Conservation (phyloP, 2,888 invertebrate species). For the Tinea trinotella region DNA sequence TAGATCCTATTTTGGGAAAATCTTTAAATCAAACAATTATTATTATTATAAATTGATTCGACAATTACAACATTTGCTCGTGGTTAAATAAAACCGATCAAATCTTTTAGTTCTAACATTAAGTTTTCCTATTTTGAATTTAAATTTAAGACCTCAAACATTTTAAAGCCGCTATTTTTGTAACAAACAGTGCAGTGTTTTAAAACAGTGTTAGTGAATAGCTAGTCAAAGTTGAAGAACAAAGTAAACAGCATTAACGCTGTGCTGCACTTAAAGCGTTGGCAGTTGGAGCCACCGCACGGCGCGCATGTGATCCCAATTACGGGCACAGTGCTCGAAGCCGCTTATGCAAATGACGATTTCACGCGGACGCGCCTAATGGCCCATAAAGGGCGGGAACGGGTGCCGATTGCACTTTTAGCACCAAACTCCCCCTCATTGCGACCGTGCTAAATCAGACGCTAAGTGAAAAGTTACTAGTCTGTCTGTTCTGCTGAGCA, state of each 20-base stretch:
- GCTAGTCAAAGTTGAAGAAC: slow-evolving; percentile 38
- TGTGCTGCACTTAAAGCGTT: slow-evolving; percentile 27
- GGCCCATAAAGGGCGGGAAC: slow-evolving; percentile 46
- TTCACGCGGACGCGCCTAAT: slow-evolving; percentile 68
- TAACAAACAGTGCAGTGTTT: not conserved
- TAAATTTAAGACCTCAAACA: no score
- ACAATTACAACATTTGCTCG: no score
- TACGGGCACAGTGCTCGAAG: slow-evolving; percentile 43
- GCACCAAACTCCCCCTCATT: slow-evolving; percentile 26
- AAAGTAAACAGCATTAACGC: slow-evolving; percentile 54
- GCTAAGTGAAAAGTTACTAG: slow-evolving; percentile 20
- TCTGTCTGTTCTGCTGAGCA: not conserved
- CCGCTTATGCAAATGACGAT: slow-evolving; percentile 71
- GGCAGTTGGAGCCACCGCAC: slow-evolving; percentile 45
- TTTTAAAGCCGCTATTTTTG: not conserved
- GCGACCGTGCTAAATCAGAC: slow-evolving; percentile 18
- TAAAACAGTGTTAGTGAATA: slow-evolving; percentile 5
- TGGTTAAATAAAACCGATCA: no score
- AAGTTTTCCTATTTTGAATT: no score
- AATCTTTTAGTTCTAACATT: no score
- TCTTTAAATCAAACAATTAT: no score
- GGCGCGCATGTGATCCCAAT: slow-evolving; percentile 35
- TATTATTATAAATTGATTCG: no score
- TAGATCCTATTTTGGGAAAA: no score
- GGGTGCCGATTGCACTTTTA: slow-evolving; percentile 54